phyloP scores from a whole-genome alignment of 2,888 invertebrate species.

The Drosophila aldrichi region DNA sequence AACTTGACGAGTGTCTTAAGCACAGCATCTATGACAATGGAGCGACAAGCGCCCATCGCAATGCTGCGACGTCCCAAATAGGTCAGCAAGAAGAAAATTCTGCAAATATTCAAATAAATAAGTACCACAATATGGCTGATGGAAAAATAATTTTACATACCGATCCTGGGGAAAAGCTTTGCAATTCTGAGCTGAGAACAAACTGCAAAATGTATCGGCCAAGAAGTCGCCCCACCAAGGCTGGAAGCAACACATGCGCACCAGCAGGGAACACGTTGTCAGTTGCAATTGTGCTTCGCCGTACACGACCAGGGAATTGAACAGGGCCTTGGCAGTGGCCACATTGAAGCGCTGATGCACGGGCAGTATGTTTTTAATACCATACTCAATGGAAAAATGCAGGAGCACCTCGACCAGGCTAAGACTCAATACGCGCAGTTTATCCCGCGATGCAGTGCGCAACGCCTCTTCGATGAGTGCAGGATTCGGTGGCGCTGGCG shows the following conservation, averaged over 20 bases:
- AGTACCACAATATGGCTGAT: not conserved
- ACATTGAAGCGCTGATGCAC: slow-evolving; percentile 84
- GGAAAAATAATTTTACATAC: slow-evolving; percentile 84
- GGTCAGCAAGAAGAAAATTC: slow-evolving; percentile 94
- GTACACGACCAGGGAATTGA: slow-evolving; percentile 90
- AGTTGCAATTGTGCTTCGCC: slow-evolving; percentile 93
- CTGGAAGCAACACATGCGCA: slow-evolving; percentile 90
- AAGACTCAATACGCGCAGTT: slow-evolving; percentile 92
- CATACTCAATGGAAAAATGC: slow-evolving; percentile 88
- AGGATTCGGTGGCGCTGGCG: slow-evolving; percentile 53
- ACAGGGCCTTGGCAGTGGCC: slow-evolving; percentile 88
- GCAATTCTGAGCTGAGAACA: slow-evolving; percentile 92
- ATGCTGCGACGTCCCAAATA: slow-evolving; percentile 94
- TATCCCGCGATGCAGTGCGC: slow-evolving; percentile 91
- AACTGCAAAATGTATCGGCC: slow-evolving; percentile 91
- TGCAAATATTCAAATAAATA: slow-evolving; percentile 70
- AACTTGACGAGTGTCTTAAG: slow-evolving; percentile 87
- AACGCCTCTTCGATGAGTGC: slow-evolving; percentile 85
- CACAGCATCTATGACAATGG: slow-evolving; percentile 88
- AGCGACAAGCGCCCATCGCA: slow-evolving; percentile 87
- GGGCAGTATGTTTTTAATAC: slow-evolving; percentile 85
- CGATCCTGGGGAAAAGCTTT: slow-evolving; percentile 94
- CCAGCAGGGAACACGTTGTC: slow-evolving; percentile 91
- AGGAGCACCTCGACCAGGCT: slow-evolving; percentile 92
- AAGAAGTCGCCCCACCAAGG: slow-evolving; percentile 96